These are phyloP conservation scores for Phyto melanocephala DNA, from an alignment of 2,888 invertebrate genomes.

Conservation along the genomic window DNA sequence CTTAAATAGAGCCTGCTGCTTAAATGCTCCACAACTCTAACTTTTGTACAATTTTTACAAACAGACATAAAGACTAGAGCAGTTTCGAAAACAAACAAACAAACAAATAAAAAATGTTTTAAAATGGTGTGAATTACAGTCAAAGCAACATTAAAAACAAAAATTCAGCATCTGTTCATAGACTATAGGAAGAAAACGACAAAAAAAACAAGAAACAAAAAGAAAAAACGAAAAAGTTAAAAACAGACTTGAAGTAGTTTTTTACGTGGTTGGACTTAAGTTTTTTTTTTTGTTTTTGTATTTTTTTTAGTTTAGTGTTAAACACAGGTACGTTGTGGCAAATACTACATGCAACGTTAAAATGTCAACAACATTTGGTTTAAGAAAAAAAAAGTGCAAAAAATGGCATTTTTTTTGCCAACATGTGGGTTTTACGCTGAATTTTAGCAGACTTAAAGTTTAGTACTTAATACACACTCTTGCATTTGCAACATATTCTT, in stretches of 20 bases:
- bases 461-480: slow-evolving; percentile 22
- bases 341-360: slow-evolving; percentile 61
- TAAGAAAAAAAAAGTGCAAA: slow-evolving; percentile 9
- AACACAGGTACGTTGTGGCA: slow-evolving; percentile 57
- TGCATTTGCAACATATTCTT: slow-evolving; percentile 51
- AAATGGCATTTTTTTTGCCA: slow-evolving; percentile 5
- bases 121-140: slow-evolving; percentile 66
- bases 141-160: slow-evolving; percentile 49
- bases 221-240: not conserved
- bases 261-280: slow-evolving; percentile 66
- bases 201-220: not conserved
- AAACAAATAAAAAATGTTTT: not conserved
- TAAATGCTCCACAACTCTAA: slow-evolving; percentile 13
- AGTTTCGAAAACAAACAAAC: not conserved
- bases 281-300: slow-evolving; percentile 36
- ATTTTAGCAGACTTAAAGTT: slow-evolving; percentile 52
- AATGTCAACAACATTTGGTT: slow-evolving; percentile 59
- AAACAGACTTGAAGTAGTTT: slow-evolving; percentile 40
- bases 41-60: not conserved
- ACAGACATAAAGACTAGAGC: not conserved
- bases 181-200: too few species aligned
- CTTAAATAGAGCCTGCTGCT: not conserved
- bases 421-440: slow-evolving; percentile 60
- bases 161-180: slow-evolving; percentile 58
- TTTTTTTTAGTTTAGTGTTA: slow-evolving; percentile 47